phyloP scores from a whole-genome alignment of 2,888 invertebrate genomes.

The Metalampra italica region DNA sequence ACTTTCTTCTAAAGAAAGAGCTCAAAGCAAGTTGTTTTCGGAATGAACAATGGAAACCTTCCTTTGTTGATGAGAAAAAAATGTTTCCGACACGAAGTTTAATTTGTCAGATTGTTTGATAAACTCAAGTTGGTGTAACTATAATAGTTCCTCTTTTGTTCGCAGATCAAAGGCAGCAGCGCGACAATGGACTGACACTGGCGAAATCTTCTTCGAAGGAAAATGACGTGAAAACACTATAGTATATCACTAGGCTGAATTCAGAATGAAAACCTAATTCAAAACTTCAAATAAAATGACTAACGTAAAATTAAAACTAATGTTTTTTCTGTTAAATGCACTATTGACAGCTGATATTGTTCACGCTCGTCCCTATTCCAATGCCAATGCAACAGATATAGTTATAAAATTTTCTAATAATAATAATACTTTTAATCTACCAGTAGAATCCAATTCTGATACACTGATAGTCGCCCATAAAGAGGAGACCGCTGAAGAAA shows the following conservation, averaged over 20 bases:
- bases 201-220: background rate
- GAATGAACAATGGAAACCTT: background rate
- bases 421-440: constrained; percentile 56
- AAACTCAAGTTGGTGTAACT: background rate
- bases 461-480: constrained; percentile 61
- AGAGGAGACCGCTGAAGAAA: constrained; percentile 47
- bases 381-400: constrained; percentile 43
- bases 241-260: background rate
- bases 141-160: constrained; percentile 17
- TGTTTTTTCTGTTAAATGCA: constrained; percentile 62
- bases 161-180: constrained; percentile 14
- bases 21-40: background rate
- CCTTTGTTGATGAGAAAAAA: background rate
- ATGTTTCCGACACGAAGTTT: background rate
- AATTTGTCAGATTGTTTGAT: background rate
- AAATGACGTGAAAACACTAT: background rate
- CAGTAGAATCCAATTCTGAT: constrained; percentile 61
- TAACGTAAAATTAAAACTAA: constrained; percentile 71
- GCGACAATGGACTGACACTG: constrained; percentile 8
- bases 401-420: constrained; percentile 41
- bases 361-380: constrained; percentile 56
- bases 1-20: no score
- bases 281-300: constrained; percentile 48
- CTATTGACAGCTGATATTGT: constrained; percentile 60
- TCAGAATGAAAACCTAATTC: constrained; percentile 36